These are phyloP conservation scores for Schmidtea mediterranea DNA, from an alignment of 1,140 invertebrate genomes.

Conservation along the genomic window DNA sequence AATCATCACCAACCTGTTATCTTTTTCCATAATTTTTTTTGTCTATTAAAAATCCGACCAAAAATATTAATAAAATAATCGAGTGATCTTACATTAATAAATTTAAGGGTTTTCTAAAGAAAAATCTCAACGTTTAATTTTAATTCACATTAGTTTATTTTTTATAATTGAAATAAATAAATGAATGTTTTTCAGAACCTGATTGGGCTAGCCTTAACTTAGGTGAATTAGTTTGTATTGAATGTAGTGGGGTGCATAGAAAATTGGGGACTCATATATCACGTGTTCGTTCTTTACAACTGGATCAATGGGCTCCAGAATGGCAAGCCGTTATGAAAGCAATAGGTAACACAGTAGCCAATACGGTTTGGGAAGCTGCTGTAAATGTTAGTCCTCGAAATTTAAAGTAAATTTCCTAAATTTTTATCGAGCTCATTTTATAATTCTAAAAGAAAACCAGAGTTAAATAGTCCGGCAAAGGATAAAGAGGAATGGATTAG, in stretches of 20 bases:
- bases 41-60: no score
- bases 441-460: conserved; percentile 10
- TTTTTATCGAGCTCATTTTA: no score
- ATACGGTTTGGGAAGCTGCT: conserved; percentile 64
- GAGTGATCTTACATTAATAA: no score
- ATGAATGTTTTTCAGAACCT: conserved; percentile 40
- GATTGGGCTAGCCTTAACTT: conserved; percentile 91
- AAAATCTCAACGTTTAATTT: no score
- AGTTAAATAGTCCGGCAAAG: conserved; percentile 34
- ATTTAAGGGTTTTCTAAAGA: no score
- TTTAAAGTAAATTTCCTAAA: neutral
- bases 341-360: conserved; percentile 63
- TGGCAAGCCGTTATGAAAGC: conserved; percentile 70
- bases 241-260: conserved; percentile 84
- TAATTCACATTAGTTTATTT: neutral
- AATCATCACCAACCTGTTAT: no score
- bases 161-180: neutral
- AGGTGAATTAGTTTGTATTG: conserved; percentile 80
- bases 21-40: no score
- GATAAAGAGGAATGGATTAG: conserved; percentile 61
- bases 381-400: neutral
- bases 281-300: conserved; percentile 62
- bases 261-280: conserved; percentile 89
- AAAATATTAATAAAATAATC: no score
- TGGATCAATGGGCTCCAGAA: conserved; percentile 43